Evolutionary conservation across 2,113 vertebrate species (phyloP).

Genomic region (Prochilodus magdalenae): DNA sequence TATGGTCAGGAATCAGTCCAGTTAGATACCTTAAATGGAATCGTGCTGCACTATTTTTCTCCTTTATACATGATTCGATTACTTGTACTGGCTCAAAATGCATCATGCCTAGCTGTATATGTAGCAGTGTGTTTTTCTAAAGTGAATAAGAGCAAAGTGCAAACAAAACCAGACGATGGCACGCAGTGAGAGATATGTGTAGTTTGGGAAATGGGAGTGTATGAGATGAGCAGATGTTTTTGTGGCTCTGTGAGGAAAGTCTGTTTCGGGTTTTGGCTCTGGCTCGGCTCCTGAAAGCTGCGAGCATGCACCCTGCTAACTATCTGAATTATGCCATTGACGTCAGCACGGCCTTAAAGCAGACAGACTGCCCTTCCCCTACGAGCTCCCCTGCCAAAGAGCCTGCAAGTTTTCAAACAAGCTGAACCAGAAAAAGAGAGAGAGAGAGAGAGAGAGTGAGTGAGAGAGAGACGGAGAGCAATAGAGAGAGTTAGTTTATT

Average conservation of each 20-base stretch:
- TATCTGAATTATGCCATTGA: slow-evolving; percentile 99
- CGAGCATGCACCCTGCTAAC: slow-evolving; percentile 91
- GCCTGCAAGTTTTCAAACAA: slow-evolving; percentile 76
- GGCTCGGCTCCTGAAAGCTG: slow-evolving; percentile 82
- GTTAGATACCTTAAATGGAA: background rate
- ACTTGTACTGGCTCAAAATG: background rate
- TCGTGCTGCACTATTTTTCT: background rate
- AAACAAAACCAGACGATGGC: background rate
- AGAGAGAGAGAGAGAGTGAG: slow-evolving; percentile 7
- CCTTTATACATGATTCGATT: background rate
- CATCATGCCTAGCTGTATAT: background rate
- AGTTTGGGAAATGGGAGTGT: background rate
- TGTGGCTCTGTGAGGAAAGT: slow-evolving; percentile 61
- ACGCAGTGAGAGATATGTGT: slow-evolving; percentile 12
- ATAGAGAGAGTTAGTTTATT: slow-evolving; percentile 22
- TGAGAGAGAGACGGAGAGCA: slow-evolving; percentile 16
- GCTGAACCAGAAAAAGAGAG: slow-evolving; percentile 38
- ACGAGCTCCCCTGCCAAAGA: slow-evolving; percentile 89
- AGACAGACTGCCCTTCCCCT: slow-evolving; percentile 92
- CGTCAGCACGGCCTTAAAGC: slow-evolving; percentile 99
- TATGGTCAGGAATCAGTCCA: slow-evolving; percentile 12
- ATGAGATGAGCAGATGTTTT: slow-evolving; percentile 53
- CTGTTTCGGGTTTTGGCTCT: slow-evolving; percentile 80
- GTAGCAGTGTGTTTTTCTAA: background rate
- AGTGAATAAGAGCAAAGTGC: background rate